Conservation (phyloP, 2,113 vertebrate genomes). For the Crotalus tigris region DNA sequence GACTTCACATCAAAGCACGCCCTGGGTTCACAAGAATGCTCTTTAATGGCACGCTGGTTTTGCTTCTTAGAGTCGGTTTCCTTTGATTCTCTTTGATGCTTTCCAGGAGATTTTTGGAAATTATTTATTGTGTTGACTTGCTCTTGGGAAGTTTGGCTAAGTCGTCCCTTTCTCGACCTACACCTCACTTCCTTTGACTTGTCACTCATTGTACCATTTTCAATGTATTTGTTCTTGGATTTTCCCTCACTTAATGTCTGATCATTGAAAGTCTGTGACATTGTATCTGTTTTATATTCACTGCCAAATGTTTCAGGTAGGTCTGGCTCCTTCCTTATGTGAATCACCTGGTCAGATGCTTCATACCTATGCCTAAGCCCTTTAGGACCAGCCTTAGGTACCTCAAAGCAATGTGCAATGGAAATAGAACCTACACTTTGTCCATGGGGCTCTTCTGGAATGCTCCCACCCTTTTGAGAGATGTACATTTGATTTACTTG, state of each 20-base stretch:
- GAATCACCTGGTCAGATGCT: constrained; percentile 62
- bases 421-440: constrained; percentile 62
- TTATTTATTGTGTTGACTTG: constrained; percentile 56
- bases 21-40: constrained; percentile 57
- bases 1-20: constrained; percentile 68
- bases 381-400: constrained; percentile 57
- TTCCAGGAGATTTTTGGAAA: constrained; percentile 54
- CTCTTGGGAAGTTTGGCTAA: constrained; percentile 59
- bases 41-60: constrained; percentile 50
- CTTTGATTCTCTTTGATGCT: constrained; percentile 48
- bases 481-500: constrained; percentile 67
- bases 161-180: constrained; percentile 65
- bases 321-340: constrained; percentile 60
- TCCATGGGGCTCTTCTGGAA: constrained; percentile 63
- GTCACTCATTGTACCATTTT: constrained; percentile 70
- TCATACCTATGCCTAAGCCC: constrained; percentile 68
- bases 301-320: constrained; percentile 54
- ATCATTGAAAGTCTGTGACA: constrained; percentile 65
- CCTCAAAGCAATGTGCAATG: constrained; percentile 67
- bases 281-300: constrained; percentile 60
- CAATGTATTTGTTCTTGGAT: constrained; percentile 75
- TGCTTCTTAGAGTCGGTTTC: constrained; percentile 33
- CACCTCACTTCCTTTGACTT: constrained; percentile 60
- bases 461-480: constrained; percentile 65
- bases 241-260: constrained; percentile 71